Percentiles rank a stretch among this genome's conserved stretches.
phyloP scores from a whole-genome alignment of 2,113 vertebrate genomes.

The Neogale vison region DNA sequence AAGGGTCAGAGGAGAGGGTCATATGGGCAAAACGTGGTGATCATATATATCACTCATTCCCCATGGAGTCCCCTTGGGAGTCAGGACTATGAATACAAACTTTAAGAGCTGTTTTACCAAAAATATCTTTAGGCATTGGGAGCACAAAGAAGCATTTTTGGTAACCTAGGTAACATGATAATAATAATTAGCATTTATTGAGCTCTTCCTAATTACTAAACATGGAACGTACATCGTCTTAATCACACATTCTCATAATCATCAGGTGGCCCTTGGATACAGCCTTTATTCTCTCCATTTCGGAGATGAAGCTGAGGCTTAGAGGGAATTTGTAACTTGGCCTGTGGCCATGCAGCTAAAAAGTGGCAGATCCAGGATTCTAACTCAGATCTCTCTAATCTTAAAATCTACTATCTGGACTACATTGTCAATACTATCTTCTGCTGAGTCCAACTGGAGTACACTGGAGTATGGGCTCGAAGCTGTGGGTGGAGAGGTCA shows the following conservation, averaged over 20 bases:
- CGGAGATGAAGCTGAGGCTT: neutral
- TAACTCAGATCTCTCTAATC: neutral
- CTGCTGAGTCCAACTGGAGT: neutral
- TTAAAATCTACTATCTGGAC: neutral
- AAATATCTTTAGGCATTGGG: constrained; percentile 14
- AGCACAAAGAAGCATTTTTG: neutral
- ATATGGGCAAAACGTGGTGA: neutral
- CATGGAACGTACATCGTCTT: neutral
- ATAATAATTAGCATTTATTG: neutral
- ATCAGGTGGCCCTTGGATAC: neutral
- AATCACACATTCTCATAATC: neutral
- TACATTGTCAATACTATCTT: neutral
- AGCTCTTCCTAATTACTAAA: neutral
- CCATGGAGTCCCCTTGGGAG: neutral
- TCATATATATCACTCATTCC: neutral
- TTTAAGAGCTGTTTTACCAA: neutral
- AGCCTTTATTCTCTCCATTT: neutral
- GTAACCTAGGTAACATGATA: neutral
- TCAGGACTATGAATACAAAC: neutral
- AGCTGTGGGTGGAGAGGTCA: neutral
- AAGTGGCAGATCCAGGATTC: neutral
- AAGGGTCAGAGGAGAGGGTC: neutral
- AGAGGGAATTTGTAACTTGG: neutral
- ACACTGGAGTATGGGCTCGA: accelerated
- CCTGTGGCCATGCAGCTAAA: neutral